Percentiles rank a stretch among this genome's conserved stretches.
These are phyloP conservation scores for Athalia cordata DNA, from an alignment of 2,888 invertebrate species.

Conservation along the genomic window DNA sequence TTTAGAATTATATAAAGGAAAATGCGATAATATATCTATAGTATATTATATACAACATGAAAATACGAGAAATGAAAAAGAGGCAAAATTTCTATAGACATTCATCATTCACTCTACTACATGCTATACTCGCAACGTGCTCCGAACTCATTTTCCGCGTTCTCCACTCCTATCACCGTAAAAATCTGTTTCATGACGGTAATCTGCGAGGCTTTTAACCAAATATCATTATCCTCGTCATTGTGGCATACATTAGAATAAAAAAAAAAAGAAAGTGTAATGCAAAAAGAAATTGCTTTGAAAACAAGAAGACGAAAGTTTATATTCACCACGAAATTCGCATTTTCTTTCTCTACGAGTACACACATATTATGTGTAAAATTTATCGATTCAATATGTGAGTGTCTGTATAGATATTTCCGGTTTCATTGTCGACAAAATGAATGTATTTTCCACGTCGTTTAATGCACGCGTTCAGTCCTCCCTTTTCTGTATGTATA, in stretches of 20 bases:
- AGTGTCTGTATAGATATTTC: slow-evolving; percentile 27
- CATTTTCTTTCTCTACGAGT: neutral
- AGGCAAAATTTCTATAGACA: slow-evolving; percentile 67
- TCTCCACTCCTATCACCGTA: slow-evolving; percentile 42
- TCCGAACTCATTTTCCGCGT: slow-evolving; percentile 52
- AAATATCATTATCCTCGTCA: slow-evolving; percentile 51
- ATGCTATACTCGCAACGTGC: slow-evolving; percentile 49
- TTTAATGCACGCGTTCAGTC: slow-evolving; percentile 13
- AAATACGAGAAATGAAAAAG: slow-evolving; percentile 57
- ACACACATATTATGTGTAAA: neutral
- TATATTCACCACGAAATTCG: no score
- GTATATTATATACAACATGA: slow-evolving; percentile 21
- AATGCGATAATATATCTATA: no score
- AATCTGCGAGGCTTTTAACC: slow-evolving; percentile 63
- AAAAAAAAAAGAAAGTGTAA: neutral
- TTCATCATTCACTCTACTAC: slow-evolving; percentile 64
- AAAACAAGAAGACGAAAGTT: no score
- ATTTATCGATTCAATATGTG: slow-evolving; percentile 48
- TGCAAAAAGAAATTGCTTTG: no score
- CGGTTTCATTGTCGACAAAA: slow-evolving; percentile 20
- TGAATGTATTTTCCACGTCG: slow-evolving; percentile 20
- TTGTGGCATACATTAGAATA: neutral
- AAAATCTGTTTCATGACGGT: slow-evolving; percentile 60
- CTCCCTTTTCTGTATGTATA: neutral
- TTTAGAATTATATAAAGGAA: no score